Evolutionary conservation across 2,888 invertebrate species (phyloP), one percentile per base, ranked within the genome.

Genomic region (Scaptomyza cyrtandrae): DNA sequence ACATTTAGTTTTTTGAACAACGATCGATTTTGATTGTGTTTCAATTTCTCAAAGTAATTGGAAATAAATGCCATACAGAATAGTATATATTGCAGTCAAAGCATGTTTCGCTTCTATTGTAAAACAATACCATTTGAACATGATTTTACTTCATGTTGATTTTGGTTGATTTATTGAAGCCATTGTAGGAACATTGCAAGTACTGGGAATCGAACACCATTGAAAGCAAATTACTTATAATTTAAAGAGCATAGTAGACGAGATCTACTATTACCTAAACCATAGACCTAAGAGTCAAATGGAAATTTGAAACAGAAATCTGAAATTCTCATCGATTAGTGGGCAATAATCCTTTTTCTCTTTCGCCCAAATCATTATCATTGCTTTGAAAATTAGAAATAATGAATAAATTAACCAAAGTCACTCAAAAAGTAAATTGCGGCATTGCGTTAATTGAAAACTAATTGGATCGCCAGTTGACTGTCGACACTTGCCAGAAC

Each of bases 391-490:
- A 29, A 11, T 46, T 35, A 41, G 13, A n/a, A 19, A 35, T 49
- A 53, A 57, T 73, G 41, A 73, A 56, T 63, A 35, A 13, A 67
- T 50, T 53, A 39, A n/a, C 16, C 29, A 50, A 52, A 48, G 29
- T 13, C 16, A 65, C 31, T 62, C 57, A 65, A 16, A 41, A 68
- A 55, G 53, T 50, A 37, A 53, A 14, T 16, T 16, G 10, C 2
- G 45, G 29, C 39, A 33, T 33, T 48, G 61, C 60, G 57, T 54
- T 69, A 69, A 72, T 66, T 76, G 63, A 58, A 55, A 61, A 37
- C 77, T 68, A 63, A 72, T 77, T 77, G 60, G 31, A 39, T 58
- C 35, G 37, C 3, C 41, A 16, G 33, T 19, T 37, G n/a, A 24
- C 3, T 6, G 35, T 50, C 35, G 19, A 3, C 19, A 24, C 10